phyloP scores from a whole-genome alignment of 2,888 invertebrate species.

The Oligia strigilis region DNA sequence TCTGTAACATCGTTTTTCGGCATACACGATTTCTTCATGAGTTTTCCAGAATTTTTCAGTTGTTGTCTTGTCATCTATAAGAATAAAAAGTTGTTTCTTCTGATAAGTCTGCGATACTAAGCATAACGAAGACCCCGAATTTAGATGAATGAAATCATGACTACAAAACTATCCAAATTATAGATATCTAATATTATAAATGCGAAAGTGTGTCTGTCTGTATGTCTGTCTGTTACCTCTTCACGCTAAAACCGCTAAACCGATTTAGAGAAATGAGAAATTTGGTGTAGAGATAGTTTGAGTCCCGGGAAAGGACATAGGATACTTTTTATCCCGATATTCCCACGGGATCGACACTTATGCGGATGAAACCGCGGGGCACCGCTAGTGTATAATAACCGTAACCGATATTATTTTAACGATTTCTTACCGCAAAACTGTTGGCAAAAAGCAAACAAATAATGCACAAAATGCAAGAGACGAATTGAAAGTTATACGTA shows the following conservation, averaged over 20 bases:
- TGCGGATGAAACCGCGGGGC: too few species aligned
- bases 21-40: constrained; percentile 92
- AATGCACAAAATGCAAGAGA: constrained; percentile 48
- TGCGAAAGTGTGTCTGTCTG: too few species aligned
- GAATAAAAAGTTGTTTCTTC: neutral
- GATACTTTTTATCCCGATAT: too few species aligned
- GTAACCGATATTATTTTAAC: neutral
- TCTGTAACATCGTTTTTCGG: constrained; percentile 91
- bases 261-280: too few species aligned
- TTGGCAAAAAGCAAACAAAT: constrained; percentile 58
- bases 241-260: too few species aligned
- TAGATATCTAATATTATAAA: too few species aligned
- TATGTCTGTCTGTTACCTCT: too few species aligned
- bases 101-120: too few species aligned
- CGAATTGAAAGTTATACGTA: constrained; percentile 53
- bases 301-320: too few species aligned
- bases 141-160: constrained; percentile 15
- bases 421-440: constrained; percentile 72
- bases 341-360: too few species aligned
- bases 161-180: neutral
- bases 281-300: too few species aligned
- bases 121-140: neutral
- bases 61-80: constrained; percentile 90
- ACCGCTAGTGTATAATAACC: neutral
- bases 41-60: constrained; percentile 91